Percentiles rank a stretch among this genome's conserved stretches.
Conservation (phyloP, 2,888 invertebrate genomes). For the Plutella xylostella region DNA sequence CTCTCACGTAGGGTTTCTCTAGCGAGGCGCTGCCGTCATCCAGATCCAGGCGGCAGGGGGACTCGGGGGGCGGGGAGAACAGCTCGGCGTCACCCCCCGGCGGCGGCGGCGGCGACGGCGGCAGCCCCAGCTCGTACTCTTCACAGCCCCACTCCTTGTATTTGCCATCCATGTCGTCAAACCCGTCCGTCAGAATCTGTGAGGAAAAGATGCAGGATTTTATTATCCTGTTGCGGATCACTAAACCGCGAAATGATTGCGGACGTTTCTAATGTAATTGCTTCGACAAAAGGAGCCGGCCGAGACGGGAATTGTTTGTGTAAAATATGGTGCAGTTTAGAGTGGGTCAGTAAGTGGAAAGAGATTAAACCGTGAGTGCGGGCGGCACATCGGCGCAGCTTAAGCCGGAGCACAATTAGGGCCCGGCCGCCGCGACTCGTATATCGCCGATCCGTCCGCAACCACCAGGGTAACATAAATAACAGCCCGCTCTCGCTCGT, state of each 20-base stretch:
- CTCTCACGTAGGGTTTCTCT: conserved; percentile 83
- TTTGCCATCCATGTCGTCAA: conserved; percentile 62
- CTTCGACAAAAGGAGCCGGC: too few species aligned
- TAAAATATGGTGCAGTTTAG: too few species aligned
- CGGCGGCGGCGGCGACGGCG: conserved; percentile 78
- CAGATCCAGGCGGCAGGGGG: conserved; percentile 70
- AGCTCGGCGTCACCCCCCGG: conserved; percentile 87
- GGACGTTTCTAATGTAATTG: too few species aligned
- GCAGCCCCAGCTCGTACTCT: conserved; percentile 80
- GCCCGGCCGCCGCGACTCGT: conserved; percentile 33
- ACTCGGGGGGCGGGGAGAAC: conserved; percentile 81
- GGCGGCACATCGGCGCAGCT: conserved; percentile 48
- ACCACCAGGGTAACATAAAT: conserved; percentile 68
- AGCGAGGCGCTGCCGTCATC: conserved; percentile 81
- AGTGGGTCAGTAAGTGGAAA: conserved; percentile 5
- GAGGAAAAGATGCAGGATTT: conserved; percentile 17
- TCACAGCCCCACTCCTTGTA: conserved; percentile 69
- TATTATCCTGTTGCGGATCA: too few species aligned
- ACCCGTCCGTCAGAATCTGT: conserved; percentile 81
- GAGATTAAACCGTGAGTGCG: conserved; percentile 47
- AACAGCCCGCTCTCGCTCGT: conserved; percentile 64
- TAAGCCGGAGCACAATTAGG: conserved; percentile 63
- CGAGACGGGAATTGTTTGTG: too few species aligned
- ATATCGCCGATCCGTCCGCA: conserved; percentile 65
- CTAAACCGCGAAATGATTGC: too few species aligned